Evolutionary conservation across 2,888 invertebrate species (phyloP).

Genomic region (Drosophila anomalipes): DNA sequence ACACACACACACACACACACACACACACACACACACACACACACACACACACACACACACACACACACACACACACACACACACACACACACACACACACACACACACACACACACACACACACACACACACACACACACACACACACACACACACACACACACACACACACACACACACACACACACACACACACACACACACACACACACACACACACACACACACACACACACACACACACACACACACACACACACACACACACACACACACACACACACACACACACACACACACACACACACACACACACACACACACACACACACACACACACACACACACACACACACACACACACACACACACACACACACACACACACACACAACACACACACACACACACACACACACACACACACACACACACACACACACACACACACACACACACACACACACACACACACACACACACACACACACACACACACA

Average conservation of each 20-base stretch:
- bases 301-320: not conserved
- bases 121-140: constrained; percentile 22
- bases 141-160: not conserved
- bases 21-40: constrained; percentile 18
- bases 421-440: constrained; percentile 10
- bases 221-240: constrained; percentile 25
- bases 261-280: constrained; percentile 7
- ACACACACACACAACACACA: constrained; percentile 27
- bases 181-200: constrained; percentile 18
- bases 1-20: constrained; percentile 19
- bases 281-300: constrained; percentile 22
- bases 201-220: not conserved
- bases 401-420: constrained; percentile 3
- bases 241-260: constrained; percentile 6
- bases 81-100: constrained; percentile 6
- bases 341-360: constrained; percentile 18
- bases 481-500: constrained; percentile 23
- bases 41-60: not conserved
- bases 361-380: not conserved
- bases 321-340: constrained; percentile 19
- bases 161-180: constrained; percentile 19
- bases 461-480: not conserved
- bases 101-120: constrained; percentile 7
- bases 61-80: constrained; percentile 25
- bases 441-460: constrained; percentile 21